phyloP scores from a whole-genome alignment of 2,113 vertebrate genomes.

The Tragelaphus strepsiceros region DNA sequence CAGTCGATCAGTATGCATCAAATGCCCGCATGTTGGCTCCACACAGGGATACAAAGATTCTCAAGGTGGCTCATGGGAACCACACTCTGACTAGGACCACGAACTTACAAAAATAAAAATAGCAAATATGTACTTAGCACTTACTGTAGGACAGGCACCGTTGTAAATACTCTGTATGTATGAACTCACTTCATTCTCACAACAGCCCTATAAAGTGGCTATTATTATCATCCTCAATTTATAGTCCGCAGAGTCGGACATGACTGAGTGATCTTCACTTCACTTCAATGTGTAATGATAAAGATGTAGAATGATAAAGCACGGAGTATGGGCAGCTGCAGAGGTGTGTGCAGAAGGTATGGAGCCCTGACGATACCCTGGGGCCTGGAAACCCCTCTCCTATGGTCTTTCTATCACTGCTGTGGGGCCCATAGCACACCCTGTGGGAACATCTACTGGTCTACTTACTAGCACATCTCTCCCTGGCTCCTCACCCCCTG shows the following conservation, averaged over 20 bases:
- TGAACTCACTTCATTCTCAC: background rate
- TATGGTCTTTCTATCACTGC: fast-evolving
- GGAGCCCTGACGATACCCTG: background rate
- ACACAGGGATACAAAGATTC: background rate
- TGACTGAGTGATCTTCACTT: background rate
- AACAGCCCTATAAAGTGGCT: background rate
- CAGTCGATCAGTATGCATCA: background rate
- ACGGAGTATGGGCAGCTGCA: background rate
- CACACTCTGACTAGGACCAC: background rate
- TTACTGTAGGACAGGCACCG: background rate
- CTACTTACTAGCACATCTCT: background rate
- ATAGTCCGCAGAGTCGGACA: background rate
- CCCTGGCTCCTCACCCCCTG: background rate
- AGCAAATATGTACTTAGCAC: background rate
- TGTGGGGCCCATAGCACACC: fast-evolving
- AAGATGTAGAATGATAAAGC: background rate
- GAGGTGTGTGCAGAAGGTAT: background rate
- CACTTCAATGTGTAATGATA: background rate
- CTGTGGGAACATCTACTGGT: background rate
- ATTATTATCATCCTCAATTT: background rate
- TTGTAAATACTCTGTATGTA: background rate
- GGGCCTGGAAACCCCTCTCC: background rate
- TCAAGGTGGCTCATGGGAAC: background rate
- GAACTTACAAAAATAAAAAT: background rate
- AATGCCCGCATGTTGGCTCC: background rate